A percentile compares a stretch with the other conserved stretches of the same genome.
Evolutionary conservation across 2,113 vertebrate species (phyloP).

Genomic region (Pongo pygmaeus): DNA sequence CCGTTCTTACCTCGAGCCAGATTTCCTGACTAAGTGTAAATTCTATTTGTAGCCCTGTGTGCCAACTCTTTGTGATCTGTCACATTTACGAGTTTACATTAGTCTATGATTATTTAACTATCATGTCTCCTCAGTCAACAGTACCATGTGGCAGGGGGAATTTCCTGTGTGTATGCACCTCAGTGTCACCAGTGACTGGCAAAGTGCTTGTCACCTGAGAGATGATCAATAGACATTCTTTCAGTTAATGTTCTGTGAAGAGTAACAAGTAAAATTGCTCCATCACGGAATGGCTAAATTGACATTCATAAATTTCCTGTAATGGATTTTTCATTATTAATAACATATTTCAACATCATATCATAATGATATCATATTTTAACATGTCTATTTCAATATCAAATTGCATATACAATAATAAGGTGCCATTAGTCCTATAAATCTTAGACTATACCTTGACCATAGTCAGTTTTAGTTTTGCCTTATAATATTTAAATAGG

Average conservation of each 20-base stretch:
- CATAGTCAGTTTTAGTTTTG: not conserved
- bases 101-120: not conserved
- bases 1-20: not conserved
- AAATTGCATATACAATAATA: not conserved
- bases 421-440: not conserved
- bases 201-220: not conserved
- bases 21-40: not conserved
- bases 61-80: not conserved
- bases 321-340: not conserved
- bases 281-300: not conserved
- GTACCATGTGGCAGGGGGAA: not conserved
- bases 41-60: not conserved
- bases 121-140: not conserved
- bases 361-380: not conserved
- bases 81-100: not conserved
- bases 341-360: not conserved
- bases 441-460: not conserved
- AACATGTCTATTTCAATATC: not conserved
- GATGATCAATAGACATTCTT: not conserved
- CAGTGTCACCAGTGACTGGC: accelerated
- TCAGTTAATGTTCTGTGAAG: not conserved
- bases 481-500: not conserved
- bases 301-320: not conserved
- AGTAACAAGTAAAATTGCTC: not conserved
- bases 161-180: not conserved